phyloP scores from a whole-genome alignment of 2,797 vertebrate species.

The Melanotaenia maccullochi region DNA sequence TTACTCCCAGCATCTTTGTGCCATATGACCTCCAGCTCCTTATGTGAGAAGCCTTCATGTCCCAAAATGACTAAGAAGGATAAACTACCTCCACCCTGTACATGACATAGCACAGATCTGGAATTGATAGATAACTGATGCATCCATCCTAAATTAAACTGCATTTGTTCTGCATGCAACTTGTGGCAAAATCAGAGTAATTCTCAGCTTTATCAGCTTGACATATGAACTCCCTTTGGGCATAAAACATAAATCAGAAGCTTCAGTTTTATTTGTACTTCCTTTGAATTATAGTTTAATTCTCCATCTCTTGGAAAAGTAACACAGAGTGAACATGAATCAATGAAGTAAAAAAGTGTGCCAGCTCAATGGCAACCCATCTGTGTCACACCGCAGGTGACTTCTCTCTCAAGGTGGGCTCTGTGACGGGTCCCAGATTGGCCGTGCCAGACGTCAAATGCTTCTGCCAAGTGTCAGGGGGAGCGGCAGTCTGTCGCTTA shows the following conservation, averaged over 20 bases:
- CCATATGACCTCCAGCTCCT: slow-evolving; percentile 40
- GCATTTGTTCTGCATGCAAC: not conserved
- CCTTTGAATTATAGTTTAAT: slow-evolving; percentile 40
- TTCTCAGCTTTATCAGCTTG: not conserved
- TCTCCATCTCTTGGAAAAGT: slow-evolving; percentile 45
- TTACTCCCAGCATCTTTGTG: slow-evolving; percentile 38
- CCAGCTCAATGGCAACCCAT: slow-evolving; percentile 63
- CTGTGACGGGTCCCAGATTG: slow-evolving; percentile 71
- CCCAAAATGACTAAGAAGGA: slow-evolving; percentile 32
- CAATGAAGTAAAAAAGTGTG: slow-evolving; percentile 52
- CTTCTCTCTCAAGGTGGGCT: slow-evolving; percentile 64
- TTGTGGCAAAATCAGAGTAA: not conserved
- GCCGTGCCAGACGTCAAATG: slow-evolving; percentile 58
- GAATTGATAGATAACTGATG: slow-evolving; percentile 30
- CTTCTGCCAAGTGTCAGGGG: slow-evolving; percentile 63
- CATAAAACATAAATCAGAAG: not conserved
- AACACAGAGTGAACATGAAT: slow-evolving; percentile 59
- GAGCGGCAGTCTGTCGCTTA: slow-evolving; percentile 75
- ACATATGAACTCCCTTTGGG: slow-evolving; percentile 2
- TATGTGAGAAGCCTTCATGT: slow-evolving; percentile 26
- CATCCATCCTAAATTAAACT: not conserved
- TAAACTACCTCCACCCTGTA: slow-evolving; percentile 40
- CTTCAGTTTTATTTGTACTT: slow-evolving; percentile 8
- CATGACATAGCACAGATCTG: slow-evolving; percentile 15
- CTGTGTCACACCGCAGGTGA: slow-evolving; percentile 56